Evolutionary conservation across 2,888 invertebrate genomes (phyloP).

Genomic region (Shargacucullia verbasci): DNA sequence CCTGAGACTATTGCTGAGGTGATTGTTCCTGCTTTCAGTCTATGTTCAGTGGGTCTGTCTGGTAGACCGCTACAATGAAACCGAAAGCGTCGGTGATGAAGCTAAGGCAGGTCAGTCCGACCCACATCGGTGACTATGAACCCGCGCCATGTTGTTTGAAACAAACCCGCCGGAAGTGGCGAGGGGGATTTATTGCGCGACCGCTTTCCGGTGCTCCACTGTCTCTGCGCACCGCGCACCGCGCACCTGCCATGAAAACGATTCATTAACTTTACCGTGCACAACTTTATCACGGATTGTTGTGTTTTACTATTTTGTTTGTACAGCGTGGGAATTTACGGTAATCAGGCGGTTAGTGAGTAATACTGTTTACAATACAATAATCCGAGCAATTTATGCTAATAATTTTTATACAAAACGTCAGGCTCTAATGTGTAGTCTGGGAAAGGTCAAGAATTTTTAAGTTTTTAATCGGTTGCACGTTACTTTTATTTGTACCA

Average conservation of each 20-base stretch:
- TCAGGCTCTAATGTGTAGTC: too few relatives aligned
- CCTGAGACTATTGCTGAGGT: not conserved
- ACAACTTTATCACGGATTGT: constrained; percentile 35
- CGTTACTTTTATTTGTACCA: too few relatives aligned
- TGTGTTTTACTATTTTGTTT: constrained; percentile 40
- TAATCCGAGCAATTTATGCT: too few relatives aligned
- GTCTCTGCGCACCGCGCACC: constrained; percentile 59
- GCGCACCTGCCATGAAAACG: constrained; percentile 70
- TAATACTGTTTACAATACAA: constrained; percentile 6
- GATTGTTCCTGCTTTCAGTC: not conserved
- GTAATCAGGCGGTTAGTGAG: not conserved
- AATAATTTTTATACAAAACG: too few relatives aligned
- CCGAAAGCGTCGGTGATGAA: constrained; percentile 29
- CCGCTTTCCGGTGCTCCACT: constrained; percentile 74
- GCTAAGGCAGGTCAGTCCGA: constrained; percentile 15
- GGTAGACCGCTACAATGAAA: constrained; percentile 22
- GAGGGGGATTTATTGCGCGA: constrained; percentile 76
- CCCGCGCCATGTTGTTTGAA: constrained; percentile 71
- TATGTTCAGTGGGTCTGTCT: not conserved
- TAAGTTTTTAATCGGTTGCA: too few relatives aligned
- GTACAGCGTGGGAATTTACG: constrained; percentile 37
- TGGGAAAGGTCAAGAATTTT: too few relatives aligned
- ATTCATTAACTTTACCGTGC: constrained; percentile 49
- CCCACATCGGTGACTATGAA: constrained; percentile 52
- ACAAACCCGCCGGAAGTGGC: constrained; percentile 74